Conservation (phyloP, 2,888 invertebrate species). For the Melipona beecheii region DNA sequence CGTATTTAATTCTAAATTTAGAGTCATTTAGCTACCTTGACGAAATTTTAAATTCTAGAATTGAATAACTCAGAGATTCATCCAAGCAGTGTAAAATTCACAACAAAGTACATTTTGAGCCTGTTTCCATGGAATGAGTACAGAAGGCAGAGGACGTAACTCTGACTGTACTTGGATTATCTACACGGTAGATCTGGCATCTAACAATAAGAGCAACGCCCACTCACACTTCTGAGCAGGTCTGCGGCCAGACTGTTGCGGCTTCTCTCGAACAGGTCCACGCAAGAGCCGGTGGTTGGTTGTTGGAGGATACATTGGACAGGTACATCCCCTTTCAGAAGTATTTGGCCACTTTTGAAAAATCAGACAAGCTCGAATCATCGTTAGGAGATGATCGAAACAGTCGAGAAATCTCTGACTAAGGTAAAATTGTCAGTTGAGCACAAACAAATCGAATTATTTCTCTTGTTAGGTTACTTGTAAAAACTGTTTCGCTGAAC, state of each 20-base stretch:
- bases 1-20: too few relatives aligned
- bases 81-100: too few relatives aligned
- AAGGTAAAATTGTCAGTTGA: too few relatives aligned
- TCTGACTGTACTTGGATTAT: conserved; percentile 75
- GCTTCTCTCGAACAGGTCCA: conserved; percentile 20
- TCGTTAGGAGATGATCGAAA: not conserved
- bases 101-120: not conserved
- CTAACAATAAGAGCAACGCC: conserved; percentile 75
- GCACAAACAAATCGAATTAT: too few relatives aligned
- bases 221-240: conserved; percentile 68
- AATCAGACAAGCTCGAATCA: not conserved
- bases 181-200: conserved; percentile 77
- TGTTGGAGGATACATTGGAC: conserved; percentile 29
- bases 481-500: too few relatives aligned
- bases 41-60: too few relatives aligned
- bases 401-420: too few relatives aligned
- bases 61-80: too few relatives aligned
- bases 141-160: conserved; percentile 68
- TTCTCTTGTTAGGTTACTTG: too few relatives aligned
- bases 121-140: conserved; percentile 9
- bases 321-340: conserved; percentile 27
- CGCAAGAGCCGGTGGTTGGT: not conserved
- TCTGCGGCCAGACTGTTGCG: conserved; percentile 31
- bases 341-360: not conserved
- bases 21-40: too few relatives aligned